Evolutionary conservation across 2,113 vertebrate species (phyloP).

Genomic region (Geococcyx californianus): DNA sequence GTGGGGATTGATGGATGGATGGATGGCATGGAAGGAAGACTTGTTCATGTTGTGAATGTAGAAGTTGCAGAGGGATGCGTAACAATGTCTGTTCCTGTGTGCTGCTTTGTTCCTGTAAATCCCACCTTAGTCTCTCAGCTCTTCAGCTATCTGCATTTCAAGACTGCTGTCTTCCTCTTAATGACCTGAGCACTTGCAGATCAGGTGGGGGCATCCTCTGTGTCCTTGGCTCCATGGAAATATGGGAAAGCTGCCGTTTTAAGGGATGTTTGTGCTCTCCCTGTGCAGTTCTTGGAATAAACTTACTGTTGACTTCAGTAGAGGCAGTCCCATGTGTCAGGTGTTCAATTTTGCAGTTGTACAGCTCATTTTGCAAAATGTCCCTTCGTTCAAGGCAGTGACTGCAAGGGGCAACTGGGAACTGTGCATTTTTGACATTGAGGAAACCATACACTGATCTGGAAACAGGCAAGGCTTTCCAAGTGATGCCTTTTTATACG

Average conservation of each 20-base stretch:
- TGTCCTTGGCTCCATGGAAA: not conserved
- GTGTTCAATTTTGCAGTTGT: not conserved
- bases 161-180: not conserved
- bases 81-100: not conserved
- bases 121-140: not conserved
- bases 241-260: not conserved
- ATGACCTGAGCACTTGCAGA: not conserved
- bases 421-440: not conserved
- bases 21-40: not conserved
- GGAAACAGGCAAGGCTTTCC: rapidly evolving
- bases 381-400: not conserved
- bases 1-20: not conserved
- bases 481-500: not conserved
- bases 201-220: not conserved
- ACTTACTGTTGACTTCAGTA: not conserved
- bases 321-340: not conserved
- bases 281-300: not conserved
- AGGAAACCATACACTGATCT: not conserved
- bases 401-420: not conserved
- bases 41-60: not conserved
- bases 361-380: not conserved
- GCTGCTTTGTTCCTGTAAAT: not conserved
- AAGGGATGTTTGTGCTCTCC: not conserved
- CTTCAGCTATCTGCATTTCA: not conserved
- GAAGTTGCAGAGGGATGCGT: not conserved